These are phyloP conservation scores for Brienomyrus brachyistius DNA, from an alignment of 2,113 vertebrate species.

Conservation along the genomic window DNA sequence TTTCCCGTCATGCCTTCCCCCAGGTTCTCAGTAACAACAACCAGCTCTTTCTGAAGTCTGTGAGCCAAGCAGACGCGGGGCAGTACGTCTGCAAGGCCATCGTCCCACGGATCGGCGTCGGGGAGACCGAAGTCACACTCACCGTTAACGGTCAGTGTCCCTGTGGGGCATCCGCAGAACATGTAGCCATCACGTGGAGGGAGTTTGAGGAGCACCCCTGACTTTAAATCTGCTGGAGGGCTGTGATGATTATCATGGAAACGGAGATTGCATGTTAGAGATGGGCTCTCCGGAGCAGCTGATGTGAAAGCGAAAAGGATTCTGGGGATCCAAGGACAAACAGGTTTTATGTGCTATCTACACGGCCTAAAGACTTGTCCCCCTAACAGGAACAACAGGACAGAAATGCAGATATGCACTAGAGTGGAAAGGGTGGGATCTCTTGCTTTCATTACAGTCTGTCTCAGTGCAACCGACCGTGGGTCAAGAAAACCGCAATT, in stretches of 20 bases:
- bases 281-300: not conserved
- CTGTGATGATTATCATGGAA: not conserved
- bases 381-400: not conserved
- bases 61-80: constrained; percentile 81
- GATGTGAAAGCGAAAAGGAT: not conserved
- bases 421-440: not conserved
- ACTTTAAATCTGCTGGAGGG: not conserved
- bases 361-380: not conserved
- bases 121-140: constrained; percentile 82
- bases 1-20: constrained; percentile 21
- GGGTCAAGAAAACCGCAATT: not conserved
- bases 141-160: constrained; percentile 77
- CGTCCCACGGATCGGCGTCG: constrained; percentile 87
- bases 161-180: not conserved
- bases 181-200: not conserved
- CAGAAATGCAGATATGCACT: not conserved
- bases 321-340: not conserved
- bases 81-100: constrained; percentile 95
- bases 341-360: not conserved
- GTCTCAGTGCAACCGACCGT: not conserved
- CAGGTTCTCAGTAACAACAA: constrained; percentile 96
- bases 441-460: not conserved
- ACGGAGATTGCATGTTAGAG: not conserved
- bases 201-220: not conserved
- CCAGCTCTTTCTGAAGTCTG: constrained; percentile 82